phyloP scores from a whole-genome alignment of 2,113 vertebrate genomes.

The Alaudala cheleensis region DNA sequence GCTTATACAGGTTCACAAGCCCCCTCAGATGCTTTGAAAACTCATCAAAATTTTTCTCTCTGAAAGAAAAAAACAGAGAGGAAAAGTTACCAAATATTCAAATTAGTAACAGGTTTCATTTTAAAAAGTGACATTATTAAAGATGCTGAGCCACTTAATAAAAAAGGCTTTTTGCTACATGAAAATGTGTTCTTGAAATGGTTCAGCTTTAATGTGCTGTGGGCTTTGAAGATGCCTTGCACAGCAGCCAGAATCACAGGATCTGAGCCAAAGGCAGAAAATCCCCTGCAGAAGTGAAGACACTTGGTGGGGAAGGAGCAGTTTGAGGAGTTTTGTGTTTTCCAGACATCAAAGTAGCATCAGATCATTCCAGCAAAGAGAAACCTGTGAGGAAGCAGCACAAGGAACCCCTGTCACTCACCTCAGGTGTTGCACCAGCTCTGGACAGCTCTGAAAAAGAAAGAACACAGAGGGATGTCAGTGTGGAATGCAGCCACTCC shows the following conservation, averaged over 20 bases:
- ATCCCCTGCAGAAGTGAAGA: not conserved
- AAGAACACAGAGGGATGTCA: conserved; percentile 29
- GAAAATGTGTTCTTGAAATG: not conserved
- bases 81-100: not conserved
- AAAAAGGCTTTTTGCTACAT: not conserved
- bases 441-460: conserved; percentile 89
- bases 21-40: conserved; percentile 98
- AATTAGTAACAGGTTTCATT: not conserved
- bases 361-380: not conserved
- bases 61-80: conserved; percentile 50
- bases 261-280: not conserved
- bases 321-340: not conserved
- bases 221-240: not conserved
- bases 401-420: conserved; percentile 59
- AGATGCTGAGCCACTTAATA: not conserved
- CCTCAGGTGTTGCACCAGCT: conserved; percentile 94
- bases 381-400: not conserved
- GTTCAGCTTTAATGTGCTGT: not conserved
- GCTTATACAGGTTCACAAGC: conserved; percentile 94
- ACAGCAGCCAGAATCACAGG: not conserved
- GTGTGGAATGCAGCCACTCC: not conserved
- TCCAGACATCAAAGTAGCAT: not conserved
- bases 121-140: not conserved
- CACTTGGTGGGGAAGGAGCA: not conserved
- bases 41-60: conserved; percentile 98